Conservation (phyloP, 2,797 vertebrate species). For the Hipposideros larvatus region DNA sequence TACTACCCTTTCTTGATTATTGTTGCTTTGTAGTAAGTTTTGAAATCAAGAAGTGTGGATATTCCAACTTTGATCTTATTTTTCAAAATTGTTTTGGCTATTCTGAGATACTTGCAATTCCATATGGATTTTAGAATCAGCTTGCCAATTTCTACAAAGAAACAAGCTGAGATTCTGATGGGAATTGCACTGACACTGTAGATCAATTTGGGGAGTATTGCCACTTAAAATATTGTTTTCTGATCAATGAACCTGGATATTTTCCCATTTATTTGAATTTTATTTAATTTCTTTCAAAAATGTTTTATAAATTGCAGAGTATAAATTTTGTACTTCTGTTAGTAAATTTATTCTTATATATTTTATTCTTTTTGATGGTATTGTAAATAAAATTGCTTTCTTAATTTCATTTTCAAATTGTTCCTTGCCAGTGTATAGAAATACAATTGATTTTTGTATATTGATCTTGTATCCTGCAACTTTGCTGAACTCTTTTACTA, state of each 20-base stretch:
- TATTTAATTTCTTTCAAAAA: not conserved
- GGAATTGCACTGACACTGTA: not conserved
- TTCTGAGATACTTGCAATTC: not conserved
- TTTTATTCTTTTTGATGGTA: not conserved
- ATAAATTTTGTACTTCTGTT: not conserved
- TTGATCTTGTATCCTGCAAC: not conserved
- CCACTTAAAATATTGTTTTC: slow-evolving; percentile 37
- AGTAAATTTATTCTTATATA: not conserved
- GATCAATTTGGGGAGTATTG: not conserved
- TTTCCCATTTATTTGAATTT: not conserved
- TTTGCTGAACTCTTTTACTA: not conserved
- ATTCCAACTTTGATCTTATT: not conserved
- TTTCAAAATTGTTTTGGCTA: not conserved
- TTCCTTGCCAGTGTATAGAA: not conserved
- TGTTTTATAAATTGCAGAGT: not conserved
- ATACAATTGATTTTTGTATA: not conserved
- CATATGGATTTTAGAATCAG: slow-evolving; percentile 16
- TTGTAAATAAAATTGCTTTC: not conserved
- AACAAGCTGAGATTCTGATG: not conserved
- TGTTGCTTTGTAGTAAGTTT: slow-evolving; percentile 40
- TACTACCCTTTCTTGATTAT: not conserved
- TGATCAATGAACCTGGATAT: not conserved
- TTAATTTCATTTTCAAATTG: slow-evolving; percentile 27
- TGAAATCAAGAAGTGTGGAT: not conserved
- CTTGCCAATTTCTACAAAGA: not conserved